These are phyloP conservation scores for Rhodophaea formosa DNA, from an alignment of 2,888 invertebrate genomes.

Conservation along the genomic window DNA sequence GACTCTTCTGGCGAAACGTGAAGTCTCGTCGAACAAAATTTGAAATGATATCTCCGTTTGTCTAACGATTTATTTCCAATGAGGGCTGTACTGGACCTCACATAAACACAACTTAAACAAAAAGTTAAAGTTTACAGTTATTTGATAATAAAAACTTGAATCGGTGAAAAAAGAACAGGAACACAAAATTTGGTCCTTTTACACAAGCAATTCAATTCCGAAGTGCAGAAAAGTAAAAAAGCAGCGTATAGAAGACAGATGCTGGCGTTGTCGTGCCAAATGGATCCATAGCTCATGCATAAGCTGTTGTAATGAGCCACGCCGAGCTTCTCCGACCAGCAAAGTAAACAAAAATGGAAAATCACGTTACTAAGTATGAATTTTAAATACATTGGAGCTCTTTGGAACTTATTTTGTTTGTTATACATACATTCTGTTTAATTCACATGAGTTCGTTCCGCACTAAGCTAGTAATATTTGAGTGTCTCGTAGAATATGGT, in stretches of 20 bases:
- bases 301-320: constrained; percentile 9
- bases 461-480: too few relatives aligned
- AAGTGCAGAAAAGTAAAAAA: not conserved
- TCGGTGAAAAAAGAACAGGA: not conserved
- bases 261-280: not conserved
- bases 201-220: not conserved
- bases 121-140: too few relatives aligned
- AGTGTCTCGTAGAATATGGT: too few relatives aligned
- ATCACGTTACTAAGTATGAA: constrained; percentile 4
- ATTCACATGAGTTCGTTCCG: too few relatives aligned
- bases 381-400: not conserved
- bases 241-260: not conserved
- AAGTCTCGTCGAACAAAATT: too few relatives aligned
- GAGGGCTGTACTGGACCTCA: too few relatives aligned
- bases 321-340: not conserved
- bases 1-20: too few relatives aligned
- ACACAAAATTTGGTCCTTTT: not conserved
- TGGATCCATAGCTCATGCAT: constrained; percentile 13
- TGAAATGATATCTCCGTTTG: too few relatives aligned
- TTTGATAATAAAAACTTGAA: not conserved
- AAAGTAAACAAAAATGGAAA: constrained; percentile 9
- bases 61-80: too few relatives aligned
- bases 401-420: not conserved
- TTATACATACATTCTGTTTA: not conserved
- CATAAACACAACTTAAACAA: too few relatives aligned